phyloP scores from a whole-genome alignment of 2,888 invertebrate species.

The Lamellibrachia satsuma region DNA sequence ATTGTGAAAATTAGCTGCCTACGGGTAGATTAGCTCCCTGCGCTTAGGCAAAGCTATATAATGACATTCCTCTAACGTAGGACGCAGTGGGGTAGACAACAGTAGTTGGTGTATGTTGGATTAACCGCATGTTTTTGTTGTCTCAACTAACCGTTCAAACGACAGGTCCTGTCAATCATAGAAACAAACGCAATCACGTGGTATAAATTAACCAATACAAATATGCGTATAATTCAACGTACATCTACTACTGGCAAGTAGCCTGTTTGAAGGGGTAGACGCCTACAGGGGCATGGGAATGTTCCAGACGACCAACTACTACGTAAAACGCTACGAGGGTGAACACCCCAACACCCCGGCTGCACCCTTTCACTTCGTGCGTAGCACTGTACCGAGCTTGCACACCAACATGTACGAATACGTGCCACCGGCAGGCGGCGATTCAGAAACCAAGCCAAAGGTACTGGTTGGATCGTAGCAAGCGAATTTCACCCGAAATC shows the following conservation, averaged over 20 bases:
- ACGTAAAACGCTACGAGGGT: slow-evolving; percentile 20
- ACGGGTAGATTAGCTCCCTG: neutral
- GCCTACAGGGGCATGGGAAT: neutral
- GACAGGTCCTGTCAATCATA: too few relatives aligned
- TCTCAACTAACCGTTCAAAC: too few relatives aligned
- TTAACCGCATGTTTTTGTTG: too few relatives aligned
- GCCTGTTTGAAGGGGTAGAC: neutral
- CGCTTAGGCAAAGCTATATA: neutral
- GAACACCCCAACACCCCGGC: slow-evolving; percentile 7
- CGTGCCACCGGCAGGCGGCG: neutral
- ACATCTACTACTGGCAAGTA: too few relatives aligned
- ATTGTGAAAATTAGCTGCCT: neutral
- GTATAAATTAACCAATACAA: too few relatives aligned
- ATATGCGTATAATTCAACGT: too few relatives aligned
- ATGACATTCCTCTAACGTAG: too few relatives aligned
- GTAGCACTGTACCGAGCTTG: slow-evolving; percentile 23
- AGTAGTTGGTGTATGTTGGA: too few relatives aligned
- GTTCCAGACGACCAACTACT: slow-evolving; percentile 22
- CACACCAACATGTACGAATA: slow-evolving; percentile 26
- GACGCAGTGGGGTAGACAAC: too few relatives aligned
- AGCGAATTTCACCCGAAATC: neutral
- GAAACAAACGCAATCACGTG: too few relatives aligned
- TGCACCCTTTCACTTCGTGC: slow-evolving; percentile 20
- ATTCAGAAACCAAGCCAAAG: neutral
- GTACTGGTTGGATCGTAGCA: neutral